Conservation (phyloP, 1,140 invertebrate species). For the Lepidostoma basale region DNA sequence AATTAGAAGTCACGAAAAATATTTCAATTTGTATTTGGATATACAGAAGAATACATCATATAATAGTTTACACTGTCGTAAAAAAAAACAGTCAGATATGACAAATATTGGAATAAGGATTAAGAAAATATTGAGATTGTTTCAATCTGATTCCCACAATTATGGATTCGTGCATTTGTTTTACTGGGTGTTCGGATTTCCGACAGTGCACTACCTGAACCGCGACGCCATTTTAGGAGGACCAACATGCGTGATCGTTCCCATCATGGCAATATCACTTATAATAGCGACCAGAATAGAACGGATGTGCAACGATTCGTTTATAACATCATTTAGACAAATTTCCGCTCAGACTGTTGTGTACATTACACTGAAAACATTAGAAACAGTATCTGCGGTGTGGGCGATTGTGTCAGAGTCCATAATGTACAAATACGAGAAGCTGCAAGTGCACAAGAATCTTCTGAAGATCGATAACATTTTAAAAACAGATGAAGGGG, state of each 20-base stretch:
- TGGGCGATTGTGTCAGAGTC: constrained; percentile 9
- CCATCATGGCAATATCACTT: background rate
- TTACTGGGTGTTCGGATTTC: no score
- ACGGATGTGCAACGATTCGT: constrained; percentile 4
- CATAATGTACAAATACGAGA: background rate
- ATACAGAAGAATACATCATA: no score
- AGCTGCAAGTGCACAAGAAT: constrained; percentile 7
- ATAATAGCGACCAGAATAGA: constrained; percentile 16
- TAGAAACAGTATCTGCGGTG: background rate
- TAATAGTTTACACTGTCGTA: no score
- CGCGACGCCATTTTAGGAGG: background rate
- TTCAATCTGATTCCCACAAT: background rate
- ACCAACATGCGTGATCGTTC: background rate
- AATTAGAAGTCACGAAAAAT: no score
- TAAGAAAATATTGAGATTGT: background rate
- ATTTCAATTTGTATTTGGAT: no score
- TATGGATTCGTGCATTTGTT: constrained; percentile 12
- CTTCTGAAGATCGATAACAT: constrained; percentile 17
- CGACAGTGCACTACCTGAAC: no score
- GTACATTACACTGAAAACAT: background rate
- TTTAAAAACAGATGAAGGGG: background rate
- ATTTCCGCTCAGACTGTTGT: background rate
- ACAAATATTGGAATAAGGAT: no score
- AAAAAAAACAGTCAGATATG: no score
- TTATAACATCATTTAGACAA: background rate